Evolutionary conservation across 2,888 invertebrate species (phyloP), one percentile per base, ranked within the genome.

Genomic region (Drosophila percnosoma): DNA sequence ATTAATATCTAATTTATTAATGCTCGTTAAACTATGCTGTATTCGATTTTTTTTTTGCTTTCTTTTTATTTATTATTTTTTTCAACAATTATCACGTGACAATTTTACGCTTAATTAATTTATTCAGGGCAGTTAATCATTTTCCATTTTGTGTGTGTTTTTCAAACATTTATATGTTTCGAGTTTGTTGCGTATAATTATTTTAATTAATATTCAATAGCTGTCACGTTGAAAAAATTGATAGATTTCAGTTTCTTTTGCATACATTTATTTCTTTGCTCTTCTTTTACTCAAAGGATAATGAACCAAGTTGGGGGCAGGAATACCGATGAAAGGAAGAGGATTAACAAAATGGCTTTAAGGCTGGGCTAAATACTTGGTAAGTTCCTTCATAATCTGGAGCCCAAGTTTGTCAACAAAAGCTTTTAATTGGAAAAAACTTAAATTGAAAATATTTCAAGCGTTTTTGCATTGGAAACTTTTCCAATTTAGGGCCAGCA

Each of bases 81-180:
- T 73, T 82, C 63, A 90, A 90, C 87, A 90, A 90, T 87, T 88
- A 87, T 86, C 87, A 87, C 87, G 86, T 87, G 90, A 87, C 90
- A 89, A 88, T 87, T 90, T 86, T 75, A 68, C 71, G 70, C 75
- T 86, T 81, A 73, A 86, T 80, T 88, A 88, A 78, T 81, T 81
- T 90, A 85, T 88, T 83, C 79, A 79, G 81, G 82, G 83, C 87
- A 79, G 82, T 88, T 68, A 71, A 68, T 80, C 58, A 71, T 67
- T 75, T 72, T 73, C 68, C 42, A 48, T 64, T 48, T 45, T 67
- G 27, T 27, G 27, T 27, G 42, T 64, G 75, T 84, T 83, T 83
- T 87, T 82, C 54, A 82, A 87, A 89, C 86, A 89, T 84, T 85
- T 82, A 82, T 89, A 78, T 84, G 86, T 74, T 80, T 80, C 57